Base-by-base conservation (phyloP, 2,113 vertebrate species). In the Podiceps cristatus region DNA sequence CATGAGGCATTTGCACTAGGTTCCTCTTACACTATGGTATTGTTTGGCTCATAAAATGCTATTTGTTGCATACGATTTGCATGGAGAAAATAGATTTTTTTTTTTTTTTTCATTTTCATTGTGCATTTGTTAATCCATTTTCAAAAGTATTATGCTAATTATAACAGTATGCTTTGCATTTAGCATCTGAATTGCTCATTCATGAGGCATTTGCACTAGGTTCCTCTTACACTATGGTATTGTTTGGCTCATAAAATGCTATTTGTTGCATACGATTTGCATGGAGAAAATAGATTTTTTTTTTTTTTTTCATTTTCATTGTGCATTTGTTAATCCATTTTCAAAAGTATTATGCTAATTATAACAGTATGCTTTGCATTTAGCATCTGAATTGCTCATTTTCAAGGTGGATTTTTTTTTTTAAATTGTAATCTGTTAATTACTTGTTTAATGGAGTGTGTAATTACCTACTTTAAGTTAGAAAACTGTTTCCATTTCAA, bases 391-490 rank as follows among this genome's bases (percentile, higher is more conserved):
- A 99, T 98, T 98, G 97, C 98, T 98, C 96, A 97, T 98, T 98
- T 98, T 97, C 96, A 97, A 97, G 91, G 37, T 37, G 37, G 37
- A 37, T 59, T 72, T 60, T 64, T 66, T 97, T 90, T 97, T 96
- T 79, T 13, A 93, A 98, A 98, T 97, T 98, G 96, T 98, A 98
- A 98, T 98, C 98, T 98, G 98, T 98, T 98, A 98, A 98, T 99
- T 98, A 98, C 97, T 98, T 99, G 98, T 98, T 98, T 98, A 99
- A 99, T 98, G 98, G 98, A 98, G 97, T 98, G 98, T 98, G 97
- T 98, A 98, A 98, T 99, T 98, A 98, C 98, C 97, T 98, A 98
- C 98, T 98, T 98, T 98, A 98, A 98, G 97, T 98, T 98, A 97
- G 98, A 91, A 98, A 98, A 98, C 96, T 96, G 95, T 96, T 98